Percentiles rank a stretch among this genome's conserved stretches.
phyloP scores from a whole-genome alignment of 2,113 vertebrate genomes.

The Chaenogobius annularis region DNA sequence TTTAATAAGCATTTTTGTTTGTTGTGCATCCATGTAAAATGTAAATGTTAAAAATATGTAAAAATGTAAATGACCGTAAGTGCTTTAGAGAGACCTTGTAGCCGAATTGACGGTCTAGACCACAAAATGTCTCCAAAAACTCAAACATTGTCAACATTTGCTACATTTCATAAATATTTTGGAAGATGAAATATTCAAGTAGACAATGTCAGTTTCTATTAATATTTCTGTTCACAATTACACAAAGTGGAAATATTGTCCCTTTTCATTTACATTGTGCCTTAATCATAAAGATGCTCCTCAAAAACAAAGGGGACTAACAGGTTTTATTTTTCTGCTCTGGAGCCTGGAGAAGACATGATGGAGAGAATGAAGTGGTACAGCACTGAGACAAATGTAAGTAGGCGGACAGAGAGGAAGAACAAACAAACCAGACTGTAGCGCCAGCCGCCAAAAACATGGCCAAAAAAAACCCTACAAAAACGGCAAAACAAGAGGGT shows the following conservation, averaged over 20 bases:
- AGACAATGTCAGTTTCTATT: neutral
- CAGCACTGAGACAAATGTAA: neutral
- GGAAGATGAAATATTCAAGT: neutral
- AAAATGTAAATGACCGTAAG: neutral
- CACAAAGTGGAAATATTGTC: too few species aligned
- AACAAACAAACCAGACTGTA: conserved; percentile 1
- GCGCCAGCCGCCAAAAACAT: neutral
- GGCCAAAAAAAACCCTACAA: neutral
- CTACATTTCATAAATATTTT: neutral
- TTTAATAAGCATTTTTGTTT: neutral
- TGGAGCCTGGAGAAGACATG: neutral
- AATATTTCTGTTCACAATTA: too few species aligned
- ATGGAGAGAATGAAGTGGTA: conserved; percentile 6
- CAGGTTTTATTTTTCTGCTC: neutral
- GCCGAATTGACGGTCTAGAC: neutral
- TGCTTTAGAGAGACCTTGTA: neutral
- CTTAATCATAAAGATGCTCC: too few species aligned
- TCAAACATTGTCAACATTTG: neutral
- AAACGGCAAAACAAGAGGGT: neutral
- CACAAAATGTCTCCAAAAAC: neutral
- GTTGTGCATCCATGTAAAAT: neutral
- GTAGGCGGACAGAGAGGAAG: conserved; percentile 2
- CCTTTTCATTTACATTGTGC: too few species aligned
- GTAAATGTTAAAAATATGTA: neutral
- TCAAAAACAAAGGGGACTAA: neutral